These are phyloP conservation scores for Chydorus sphaericus DNA, from an alignment of 2,888 invertebrate species.

Conservation along the genomic window DNA sequence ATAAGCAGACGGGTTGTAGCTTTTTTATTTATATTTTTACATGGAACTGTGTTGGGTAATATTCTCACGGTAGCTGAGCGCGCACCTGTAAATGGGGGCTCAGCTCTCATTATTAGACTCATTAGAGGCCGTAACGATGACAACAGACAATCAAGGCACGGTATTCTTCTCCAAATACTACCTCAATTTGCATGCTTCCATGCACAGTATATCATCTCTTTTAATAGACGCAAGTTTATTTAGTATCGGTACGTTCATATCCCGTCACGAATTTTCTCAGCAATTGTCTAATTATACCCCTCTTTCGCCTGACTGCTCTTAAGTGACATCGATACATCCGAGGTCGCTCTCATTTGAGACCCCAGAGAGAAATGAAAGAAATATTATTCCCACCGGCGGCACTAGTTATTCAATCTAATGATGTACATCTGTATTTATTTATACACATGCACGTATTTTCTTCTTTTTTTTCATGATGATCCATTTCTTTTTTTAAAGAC, in stretches of 20 bases:
- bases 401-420: too few species aligned
- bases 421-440: too few species aligned
- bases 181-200: slow-evolving; percentile 8
- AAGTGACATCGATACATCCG: slow-evolving; percentile 2
- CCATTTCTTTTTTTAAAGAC: not conserved
- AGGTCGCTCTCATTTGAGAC: too few species aligned
- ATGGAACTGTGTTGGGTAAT: not conserved
- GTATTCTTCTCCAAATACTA: not conserved
- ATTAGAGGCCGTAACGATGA: slow-evolving; percentile 8
- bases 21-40: not conserved
- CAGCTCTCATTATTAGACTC: slow-evolving; percentile 6
- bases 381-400: too few species aligned
- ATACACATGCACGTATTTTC: not conserved
- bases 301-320: not conserved
- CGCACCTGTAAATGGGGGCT: slow-evolving; percentile 6
- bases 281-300: not conserved
- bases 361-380: too few species aligned
- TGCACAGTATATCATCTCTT: not conserved
- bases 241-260: not conserved
- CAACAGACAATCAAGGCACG: slow-evolving; percentile 3
- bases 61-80: slow-evolving; percentile 7
- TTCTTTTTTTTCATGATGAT: not conserved
- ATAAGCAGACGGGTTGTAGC: not conserved
- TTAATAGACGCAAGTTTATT: not conserved
- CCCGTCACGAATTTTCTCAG: not conserved